Evolutionary conservation across 1,140 invertebrate species (phyloP).

Genomic region (Sycobia sp.): DNA sequence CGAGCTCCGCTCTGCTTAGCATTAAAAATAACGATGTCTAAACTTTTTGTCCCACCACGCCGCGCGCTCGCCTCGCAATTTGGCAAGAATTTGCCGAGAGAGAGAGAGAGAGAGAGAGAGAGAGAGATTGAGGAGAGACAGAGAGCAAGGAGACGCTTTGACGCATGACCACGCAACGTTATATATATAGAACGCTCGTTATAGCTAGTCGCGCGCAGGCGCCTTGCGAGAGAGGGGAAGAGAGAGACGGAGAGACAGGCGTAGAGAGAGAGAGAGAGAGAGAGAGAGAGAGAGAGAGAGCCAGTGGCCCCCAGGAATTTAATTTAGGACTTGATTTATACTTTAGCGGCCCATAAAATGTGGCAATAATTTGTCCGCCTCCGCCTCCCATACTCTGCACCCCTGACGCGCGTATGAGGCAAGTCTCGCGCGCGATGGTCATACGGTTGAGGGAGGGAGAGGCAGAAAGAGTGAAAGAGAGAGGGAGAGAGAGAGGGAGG

Average conservation of each 20-base stretch:
- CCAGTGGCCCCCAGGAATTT: conserved; percentile 48
- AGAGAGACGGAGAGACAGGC: conserved; percentile 6
- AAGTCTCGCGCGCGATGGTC: conserved; percentile 25
- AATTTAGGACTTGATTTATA: conserved; percentile 62
- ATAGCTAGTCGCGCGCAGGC: conserved; percentile 42
- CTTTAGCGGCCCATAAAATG: conserved; percentile 59
- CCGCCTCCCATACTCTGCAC: too few species aligned
- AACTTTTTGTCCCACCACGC: neutral
- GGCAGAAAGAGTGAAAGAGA: too few species aligned
- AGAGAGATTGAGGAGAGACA: too few species aligned
- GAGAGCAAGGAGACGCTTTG: conserved; percentile 12
- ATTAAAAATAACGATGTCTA: neutral
- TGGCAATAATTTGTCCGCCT: conserved; percentile 61
- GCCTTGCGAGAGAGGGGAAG: conserved; percentile 1
- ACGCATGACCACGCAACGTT: conserved; percentile 41
- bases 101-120: too few species aligned
- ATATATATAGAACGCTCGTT: conserved; percentile 57
- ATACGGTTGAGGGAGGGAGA: neutral
- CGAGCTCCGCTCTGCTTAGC: too few species aligned
- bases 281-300: conserved; percentile 15
- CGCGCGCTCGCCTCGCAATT: conserved; percentile 4
- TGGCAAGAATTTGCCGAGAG: conserved; percentile 24
- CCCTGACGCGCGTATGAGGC: conserved; percentile 56
- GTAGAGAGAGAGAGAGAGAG: neutral
- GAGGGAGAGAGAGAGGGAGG: too few species aligned